phyloP scores from a whole-genome alignment of 2,113 vertebrate species.

The Thamnophis sirtalis region DNA sequence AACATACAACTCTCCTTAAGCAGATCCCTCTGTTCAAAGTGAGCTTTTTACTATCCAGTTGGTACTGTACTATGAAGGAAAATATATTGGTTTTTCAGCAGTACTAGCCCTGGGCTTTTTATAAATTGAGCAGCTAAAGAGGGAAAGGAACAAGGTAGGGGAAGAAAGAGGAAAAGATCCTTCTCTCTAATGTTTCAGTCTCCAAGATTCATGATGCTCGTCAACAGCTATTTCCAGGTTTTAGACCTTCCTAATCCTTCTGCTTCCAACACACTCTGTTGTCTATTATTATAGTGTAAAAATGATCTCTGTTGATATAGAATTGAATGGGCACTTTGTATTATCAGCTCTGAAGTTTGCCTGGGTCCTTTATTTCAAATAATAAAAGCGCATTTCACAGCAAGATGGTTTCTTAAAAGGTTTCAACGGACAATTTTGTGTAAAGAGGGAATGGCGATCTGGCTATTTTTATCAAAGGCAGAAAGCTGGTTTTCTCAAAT shows the following conservation, averaged over 20 bases:
- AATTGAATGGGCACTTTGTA: conserved; percentile 49
- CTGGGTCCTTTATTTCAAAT: conserved; percentile 49
- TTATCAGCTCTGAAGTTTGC: conserved; percentile 46
- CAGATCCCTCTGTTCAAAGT: background rate
- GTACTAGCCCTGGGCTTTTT: conserved; percentile 3
- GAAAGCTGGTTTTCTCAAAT: conserved; percentile 30
- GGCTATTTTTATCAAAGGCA: conserved; percentile 35
- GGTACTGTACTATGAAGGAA: background rate
- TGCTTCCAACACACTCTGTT: background rate
- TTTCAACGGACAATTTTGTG: conserved; percentile 45
- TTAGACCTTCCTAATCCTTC: conserved; percentile 4
- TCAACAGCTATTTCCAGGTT: conserved; percentile 22
- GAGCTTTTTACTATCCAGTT: background rate
- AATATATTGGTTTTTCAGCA: conserved; percentile 15
- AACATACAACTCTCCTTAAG: background rate
- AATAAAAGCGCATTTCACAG: conserved; percentile 53
- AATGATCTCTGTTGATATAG: conserved; percentile 58
- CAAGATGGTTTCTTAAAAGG: conserved; percentile 54
- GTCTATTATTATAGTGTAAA: conserved; percentile 44
- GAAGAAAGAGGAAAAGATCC: conserved; percentile 19
- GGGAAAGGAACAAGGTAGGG: background rate
- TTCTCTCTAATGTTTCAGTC: background rate
- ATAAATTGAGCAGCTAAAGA: conserved; percentile 15
- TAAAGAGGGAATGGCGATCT: conserved; percentile 33
- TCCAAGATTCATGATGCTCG: conserved; percentile 31